A percentile compares a stretch with the other conserved stretches of the same genome.
phyloP scores from a whole-genome alignment of 1,140 invertebrate genomes.

The Lepidurus apus region DNA sequence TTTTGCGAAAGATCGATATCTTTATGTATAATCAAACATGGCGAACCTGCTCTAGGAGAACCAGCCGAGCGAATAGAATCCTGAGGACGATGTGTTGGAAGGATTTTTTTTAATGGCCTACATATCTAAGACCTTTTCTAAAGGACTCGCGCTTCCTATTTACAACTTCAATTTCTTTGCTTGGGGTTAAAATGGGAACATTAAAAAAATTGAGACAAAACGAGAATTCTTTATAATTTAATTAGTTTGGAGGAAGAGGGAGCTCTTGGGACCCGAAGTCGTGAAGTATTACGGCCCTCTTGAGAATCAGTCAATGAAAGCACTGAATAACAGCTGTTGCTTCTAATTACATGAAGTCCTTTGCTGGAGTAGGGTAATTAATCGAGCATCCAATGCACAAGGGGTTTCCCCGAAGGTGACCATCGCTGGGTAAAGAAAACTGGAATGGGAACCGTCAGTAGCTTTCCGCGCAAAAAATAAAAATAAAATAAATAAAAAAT shows the following conservation, averaged over 20 bases:
- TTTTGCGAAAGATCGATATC: neutral
- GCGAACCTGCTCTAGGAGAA: neutral
- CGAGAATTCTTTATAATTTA: too few relatives aligned
- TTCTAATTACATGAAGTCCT: constrained; percentile 7
- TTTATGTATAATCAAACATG: constrained; percentile 7
- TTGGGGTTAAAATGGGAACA: too few relatives aligned
- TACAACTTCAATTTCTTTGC: too few relatives aligned
- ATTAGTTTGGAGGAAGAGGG: too few relatives aligned
- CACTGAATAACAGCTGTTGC: neutral
- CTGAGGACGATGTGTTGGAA: neutral
- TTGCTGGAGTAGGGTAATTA: neutral
- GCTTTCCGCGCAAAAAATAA: too few relatives aligned
- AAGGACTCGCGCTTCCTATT: neutral
- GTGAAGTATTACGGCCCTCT: too few relatives aligned
- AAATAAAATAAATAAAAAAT: neutral
- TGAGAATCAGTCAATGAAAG: too few relatives aligned
- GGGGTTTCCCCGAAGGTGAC: neutral
- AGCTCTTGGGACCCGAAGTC: too few relatives aligned
- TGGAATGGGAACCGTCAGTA: too few relatives aligned
- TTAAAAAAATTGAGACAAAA: too few relatives aligned
- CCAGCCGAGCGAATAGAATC: neutral
- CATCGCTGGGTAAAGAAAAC: too few relatives aligned
- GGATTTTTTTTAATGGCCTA: neutral
- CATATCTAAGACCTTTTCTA: neutral
- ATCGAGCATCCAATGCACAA: neutral